Percentiles rank a stretch among this genome's conserved stretches.
phyloP scores from a whole-genome alignment of 2,113 vertebrate species.

The Agelaius phoeniceus region DNA sequence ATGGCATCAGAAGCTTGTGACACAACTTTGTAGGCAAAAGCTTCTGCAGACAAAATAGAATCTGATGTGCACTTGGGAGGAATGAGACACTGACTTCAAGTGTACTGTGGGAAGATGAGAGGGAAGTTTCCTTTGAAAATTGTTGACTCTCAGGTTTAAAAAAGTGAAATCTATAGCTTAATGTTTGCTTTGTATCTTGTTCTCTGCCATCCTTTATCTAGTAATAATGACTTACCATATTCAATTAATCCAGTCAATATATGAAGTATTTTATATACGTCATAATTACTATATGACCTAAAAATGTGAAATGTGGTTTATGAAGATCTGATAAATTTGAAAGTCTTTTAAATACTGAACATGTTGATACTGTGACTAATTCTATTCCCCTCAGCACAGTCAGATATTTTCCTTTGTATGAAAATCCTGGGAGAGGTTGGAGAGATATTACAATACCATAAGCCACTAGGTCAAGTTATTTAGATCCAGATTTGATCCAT shows the following conservation, averaged over 20 bases:
- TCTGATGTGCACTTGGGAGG: neutral
- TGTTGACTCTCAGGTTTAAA: neutral
- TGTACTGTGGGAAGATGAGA: neutral
- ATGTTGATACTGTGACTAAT: constrained; percentile 61
- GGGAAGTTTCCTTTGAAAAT: neutral
- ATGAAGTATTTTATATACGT: constrained; percentile 34
- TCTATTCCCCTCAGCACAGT: constrained; percentile 1
- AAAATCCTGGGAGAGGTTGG: constrained; percentile 20
- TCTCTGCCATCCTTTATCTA: constrained; percentile 11
- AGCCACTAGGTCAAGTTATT: constrained; percentile 55
- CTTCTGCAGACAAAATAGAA: neutral
- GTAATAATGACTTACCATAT: constrained; percentile 38
- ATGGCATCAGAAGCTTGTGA: neutral
- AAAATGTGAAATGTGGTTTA: constrained; percentile 66
- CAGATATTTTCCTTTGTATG: constrained; percentile 39
- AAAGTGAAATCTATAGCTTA: neutral
- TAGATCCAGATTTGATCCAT: constrained; percentile 41
- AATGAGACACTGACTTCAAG: neutral
- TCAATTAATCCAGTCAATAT: constrained; percentile 41
- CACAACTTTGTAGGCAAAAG: neutral
- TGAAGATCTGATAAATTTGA: constrained; percentile 62
- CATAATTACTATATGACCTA: constrained; percentile 55
- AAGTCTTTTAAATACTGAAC: constrained; percentile 41
- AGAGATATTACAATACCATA: constrained; percentile 10
- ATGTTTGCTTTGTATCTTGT: constrained; percentile 33